phyloP scores from a whole-genome alignment of 2,797 vertebrate species.

The Sternarchorhynchus goeldii region DNA sequence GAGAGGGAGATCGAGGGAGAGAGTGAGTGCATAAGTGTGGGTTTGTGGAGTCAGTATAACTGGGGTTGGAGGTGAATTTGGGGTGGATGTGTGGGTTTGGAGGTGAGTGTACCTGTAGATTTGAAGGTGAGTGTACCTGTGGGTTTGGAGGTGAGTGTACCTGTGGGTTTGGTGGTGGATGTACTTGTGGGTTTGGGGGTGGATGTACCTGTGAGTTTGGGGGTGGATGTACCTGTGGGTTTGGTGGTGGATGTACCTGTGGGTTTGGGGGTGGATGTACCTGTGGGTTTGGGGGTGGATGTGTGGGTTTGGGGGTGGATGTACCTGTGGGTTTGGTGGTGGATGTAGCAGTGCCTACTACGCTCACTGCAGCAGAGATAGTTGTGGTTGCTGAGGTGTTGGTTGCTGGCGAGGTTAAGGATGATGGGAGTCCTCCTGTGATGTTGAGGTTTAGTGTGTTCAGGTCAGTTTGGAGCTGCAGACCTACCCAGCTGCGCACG shows the following conservation, averaged over 20 bases:
- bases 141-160: too few relatives aligned
- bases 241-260: background rate
- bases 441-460: slow-evolving; percentile 54
- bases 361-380: background rate
- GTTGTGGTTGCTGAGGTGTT: background rate
- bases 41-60: too few relatives aligned
- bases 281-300: background rate
- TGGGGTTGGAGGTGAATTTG: too few relatives aligned
- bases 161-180: too few relatives aligned
- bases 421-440: slow-evolving; percentile 50
- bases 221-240: background rate
- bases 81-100: too few relatives aligned
- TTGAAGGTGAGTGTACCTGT: too few relatives aligned
- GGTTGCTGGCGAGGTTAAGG: background rate
- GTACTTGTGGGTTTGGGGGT: too few relatives aligned
- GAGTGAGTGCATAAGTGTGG: background rate
- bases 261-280: background rate
- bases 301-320: background rate
- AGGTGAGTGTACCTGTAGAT: background rate
- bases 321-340: slow-evolving; percentile 27
- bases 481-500: slow-evolving; percentile 62
- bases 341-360: background rate
- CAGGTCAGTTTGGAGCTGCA: slow-evolving; percentile 57
- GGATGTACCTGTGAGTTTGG: background rate
- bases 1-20: too few relatives aligned